Percentiles rank a stretch among this genome's conserved stretches.
phyloP scores from a whole-genome alignment of 2,797 vertebrate genomes.

The Chelidonichthys spinosus region DNA sequence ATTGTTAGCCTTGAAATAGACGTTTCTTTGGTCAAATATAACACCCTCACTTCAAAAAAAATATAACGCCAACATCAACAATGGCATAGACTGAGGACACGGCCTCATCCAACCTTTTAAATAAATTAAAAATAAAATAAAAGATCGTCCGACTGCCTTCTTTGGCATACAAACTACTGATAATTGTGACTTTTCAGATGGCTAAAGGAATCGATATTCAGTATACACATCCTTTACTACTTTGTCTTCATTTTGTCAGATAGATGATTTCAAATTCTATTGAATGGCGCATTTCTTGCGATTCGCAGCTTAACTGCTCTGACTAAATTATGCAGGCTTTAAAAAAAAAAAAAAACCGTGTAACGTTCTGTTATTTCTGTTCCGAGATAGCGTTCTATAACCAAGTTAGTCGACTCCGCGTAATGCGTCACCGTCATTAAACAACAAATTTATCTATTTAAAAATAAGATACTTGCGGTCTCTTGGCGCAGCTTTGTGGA shows the following conservation, averaged over 20 bases:
- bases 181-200: not conserved
- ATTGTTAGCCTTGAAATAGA: not conserved
- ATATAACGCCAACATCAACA: not conserved
- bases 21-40: not conserved
- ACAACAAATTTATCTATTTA: no score
- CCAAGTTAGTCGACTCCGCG: not conserved
- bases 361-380: no score
- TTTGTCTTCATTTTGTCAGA: not conserved
- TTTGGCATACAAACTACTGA: constrained; percentile 8
- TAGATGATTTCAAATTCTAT: no score
- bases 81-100: not conserved
- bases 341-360: no score
- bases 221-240: not conserved
- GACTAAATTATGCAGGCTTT: no score
- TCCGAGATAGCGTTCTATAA: not conserved
- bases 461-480: not conserved
- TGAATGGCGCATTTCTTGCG: no score
- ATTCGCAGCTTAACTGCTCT: no score
- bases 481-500: fast-evolving
- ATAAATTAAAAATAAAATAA: not conserved
- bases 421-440: no score
- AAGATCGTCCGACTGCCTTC: constrained; percentile 9
- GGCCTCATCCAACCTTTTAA: not conserved
- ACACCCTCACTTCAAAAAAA: not conserved
- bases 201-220: not conserved